A percentile compares a stretch with the other conserved stretches of the same genome.
These are phyloP conservation scores for Pelosia muscerda DNA, from an alignment of 2,888 invertebrate species.

Conservation along the genomic window DNA sequence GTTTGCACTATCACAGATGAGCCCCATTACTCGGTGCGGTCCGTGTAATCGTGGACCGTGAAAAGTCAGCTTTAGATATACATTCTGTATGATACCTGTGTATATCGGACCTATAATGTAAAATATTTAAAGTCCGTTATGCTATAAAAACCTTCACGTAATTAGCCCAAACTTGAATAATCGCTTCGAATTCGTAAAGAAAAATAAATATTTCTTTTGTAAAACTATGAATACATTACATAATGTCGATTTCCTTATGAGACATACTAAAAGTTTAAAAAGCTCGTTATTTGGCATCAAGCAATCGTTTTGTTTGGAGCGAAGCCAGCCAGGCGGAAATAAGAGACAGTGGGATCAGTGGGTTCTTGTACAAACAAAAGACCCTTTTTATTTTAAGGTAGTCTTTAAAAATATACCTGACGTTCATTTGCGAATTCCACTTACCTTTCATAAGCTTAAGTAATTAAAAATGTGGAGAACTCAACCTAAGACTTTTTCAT, in stretches of 20 bases:
- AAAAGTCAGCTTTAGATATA: too few relatives aligned
- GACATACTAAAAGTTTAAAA: neutral
- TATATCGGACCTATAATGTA: too few relatives aligned
- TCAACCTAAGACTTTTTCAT: neutral
- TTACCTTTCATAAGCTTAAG: too few relatives aligned
- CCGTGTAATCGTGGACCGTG: too few relatives aligned
- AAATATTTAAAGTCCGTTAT: too few relatives aligned
- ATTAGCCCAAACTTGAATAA: too few relatives aligned
- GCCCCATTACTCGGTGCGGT: too few relatives aligned
- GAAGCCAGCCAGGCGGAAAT: neutral
- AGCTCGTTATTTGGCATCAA: conserved; percentile 13
- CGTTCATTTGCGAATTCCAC: too few relatives aligned
- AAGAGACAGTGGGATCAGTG: neutral
- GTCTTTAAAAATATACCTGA: neutral
- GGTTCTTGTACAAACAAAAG: neutral
- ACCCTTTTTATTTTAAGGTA: neutral
- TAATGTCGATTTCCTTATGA: neutral
- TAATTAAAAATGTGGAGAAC: neutral
- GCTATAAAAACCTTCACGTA: too few relatives aligned
- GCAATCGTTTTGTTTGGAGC: conserved; percentile 7
- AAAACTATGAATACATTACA: neutral
- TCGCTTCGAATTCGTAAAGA: too few relatives aligned
- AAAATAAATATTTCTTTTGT: neutral
- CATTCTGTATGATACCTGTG: too few relatives aligned
- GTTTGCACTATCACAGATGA: too few relatives aligned